Evolutionary conservation across 2,113 vertebrate species (phyloP), one percentile per base, ranked within the genome.

Genomic region (Pterophyllum scalare): DNA sequence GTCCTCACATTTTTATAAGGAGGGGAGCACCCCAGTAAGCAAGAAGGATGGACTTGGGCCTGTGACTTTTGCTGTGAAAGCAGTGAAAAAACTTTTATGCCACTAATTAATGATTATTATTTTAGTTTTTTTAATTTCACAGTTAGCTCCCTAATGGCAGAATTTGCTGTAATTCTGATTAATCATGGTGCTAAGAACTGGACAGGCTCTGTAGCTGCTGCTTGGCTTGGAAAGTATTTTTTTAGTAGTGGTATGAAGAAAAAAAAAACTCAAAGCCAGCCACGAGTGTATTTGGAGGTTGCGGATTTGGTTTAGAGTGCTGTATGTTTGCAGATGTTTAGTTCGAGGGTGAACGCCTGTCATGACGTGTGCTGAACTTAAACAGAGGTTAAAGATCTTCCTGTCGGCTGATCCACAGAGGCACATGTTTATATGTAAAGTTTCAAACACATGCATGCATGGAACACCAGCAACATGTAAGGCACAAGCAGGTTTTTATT

Each of bases 261-360:
- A 57, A 57, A 22, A 24, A 12, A 78, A 83, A 72, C 80, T 89
- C 76, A 80, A 86, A 87, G 82, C 43, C 46, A 75, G 74, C 80
- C 85, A 70, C 43, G 8, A 31, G 49, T 79, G 90, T 87, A 81
- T 91, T 90, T 88, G 85, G 88, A 87, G 88, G 81, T 86, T 88
- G 90, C 5, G 84, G 89, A 56, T 87, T 91, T 77, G 81, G 80
- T 89, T 87, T 33, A 70, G 67, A 64, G 90, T 13, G 26, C 75
- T 75, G 20, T 78, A 64, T 91, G 88, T 91, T 90, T 91, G 80
- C 89, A 92, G 88, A 93, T 90, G 89, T 91, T 90, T 77, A 59
- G 70, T 87, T 86, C 0, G 60, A 82, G 85, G 82, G 59, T 61
- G 84, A 87, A 83, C 60, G 75, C 81, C 78, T 90, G 87, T 84